Conservation (phyloP, 2,797 vertebrate species). For the Melopsittacus undulatus region DNA sequence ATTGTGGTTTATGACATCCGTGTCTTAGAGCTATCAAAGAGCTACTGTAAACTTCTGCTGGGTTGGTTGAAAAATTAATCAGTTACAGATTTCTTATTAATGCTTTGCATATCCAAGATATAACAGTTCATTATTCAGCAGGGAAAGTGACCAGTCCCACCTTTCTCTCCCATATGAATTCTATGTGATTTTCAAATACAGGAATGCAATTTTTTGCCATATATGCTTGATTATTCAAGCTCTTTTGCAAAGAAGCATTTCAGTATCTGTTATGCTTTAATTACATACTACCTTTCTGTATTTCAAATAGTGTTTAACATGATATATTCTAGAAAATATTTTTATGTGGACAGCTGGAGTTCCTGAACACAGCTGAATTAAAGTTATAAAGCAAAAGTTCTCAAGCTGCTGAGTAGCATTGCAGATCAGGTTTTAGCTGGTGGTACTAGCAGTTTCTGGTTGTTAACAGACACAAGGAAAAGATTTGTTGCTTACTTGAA, state of each 20-base stretch:
- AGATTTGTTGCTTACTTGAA: neutral
- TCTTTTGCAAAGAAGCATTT: neutral
- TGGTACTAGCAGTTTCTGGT: neutral
- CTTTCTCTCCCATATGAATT: neutral
- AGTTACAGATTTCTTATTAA: neutral
- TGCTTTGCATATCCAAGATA: neutral
- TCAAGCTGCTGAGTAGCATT: neutral
- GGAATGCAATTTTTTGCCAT: neutral
- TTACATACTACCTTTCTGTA: neutral
- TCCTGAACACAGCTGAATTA: neutral
- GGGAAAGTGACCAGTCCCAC: neutral
- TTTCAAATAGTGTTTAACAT: neutral
- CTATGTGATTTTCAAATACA: neutral
- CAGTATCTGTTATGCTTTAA: neutral
- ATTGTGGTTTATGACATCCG: neutral
- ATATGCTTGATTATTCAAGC: neutral
- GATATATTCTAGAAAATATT: neutral
- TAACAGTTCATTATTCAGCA: neutral
- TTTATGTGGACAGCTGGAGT: neutral
- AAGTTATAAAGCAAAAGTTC: neutral
- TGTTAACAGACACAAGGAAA: neutral
- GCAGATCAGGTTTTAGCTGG: neutral
- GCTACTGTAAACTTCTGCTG: neutral
- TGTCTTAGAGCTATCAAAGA: neutral
- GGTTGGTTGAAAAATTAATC: neutral